Evolutionary conservation across 1,140 invertebrate genomes (phyloP).

Genomic region (Melipona quadrifasciata): DNA sequence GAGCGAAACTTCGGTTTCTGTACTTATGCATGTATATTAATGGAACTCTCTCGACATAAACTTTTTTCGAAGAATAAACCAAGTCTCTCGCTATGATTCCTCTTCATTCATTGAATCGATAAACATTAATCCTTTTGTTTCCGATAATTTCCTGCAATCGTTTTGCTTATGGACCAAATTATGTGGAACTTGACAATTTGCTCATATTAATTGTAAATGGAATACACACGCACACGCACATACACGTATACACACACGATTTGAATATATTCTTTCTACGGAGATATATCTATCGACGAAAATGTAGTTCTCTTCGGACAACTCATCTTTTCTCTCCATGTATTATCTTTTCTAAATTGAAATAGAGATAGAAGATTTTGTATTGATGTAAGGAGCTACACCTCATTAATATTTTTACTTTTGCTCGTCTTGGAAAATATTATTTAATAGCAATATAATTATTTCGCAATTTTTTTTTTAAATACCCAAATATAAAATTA

Average conservation of each 20-base stretch:
- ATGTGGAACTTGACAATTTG: not conserved
- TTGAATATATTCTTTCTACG: too few species aligned
- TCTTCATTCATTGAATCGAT: not conserved
- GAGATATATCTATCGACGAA: too few species aligned
- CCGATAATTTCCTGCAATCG: not conserved
- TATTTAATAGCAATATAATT: not conserved
- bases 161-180: not conserved
- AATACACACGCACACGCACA: too few species aligned
- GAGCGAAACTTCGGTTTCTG: constrained; percentile 5
- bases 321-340: not conserved
- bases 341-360: not conserved
- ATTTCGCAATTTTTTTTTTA: not conserved
- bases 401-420: too few species aligned
- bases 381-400: too few species aligned
- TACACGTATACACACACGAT: too few species aligned
- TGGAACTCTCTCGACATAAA: not conserved
- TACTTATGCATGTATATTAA: not conserved
- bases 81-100: not conserved
- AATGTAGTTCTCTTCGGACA: too few species aligned
- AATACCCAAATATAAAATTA: not conserved
- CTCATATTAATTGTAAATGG: too few species aligned
- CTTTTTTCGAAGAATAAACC: constrained; percentile 21
- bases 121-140: not conserved
- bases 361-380: too few species aligned
- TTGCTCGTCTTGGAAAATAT: not conserved